Evolutionary conservation across 2,113 vertebrate genomes (phyloP), one percentile per base, ranked within the genome.

Genomic region (Oreochromis spilurus): DNA sequence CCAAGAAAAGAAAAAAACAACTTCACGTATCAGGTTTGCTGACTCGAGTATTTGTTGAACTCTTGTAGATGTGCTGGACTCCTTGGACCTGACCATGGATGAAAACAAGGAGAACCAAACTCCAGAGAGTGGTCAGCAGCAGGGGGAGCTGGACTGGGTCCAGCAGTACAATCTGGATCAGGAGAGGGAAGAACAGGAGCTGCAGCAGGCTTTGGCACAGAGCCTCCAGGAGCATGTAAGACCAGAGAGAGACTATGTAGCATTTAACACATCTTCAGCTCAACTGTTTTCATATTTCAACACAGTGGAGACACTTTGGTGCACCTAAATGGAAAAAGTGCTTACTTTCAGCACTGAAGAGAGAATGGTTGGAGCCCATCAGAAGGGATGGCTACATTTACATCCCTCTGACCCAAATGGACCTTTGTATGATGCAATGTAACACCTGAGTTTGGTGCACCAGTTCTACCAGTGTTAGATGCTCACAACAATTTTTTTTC

Each of bases 31-130:
- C 11, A 21, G 7, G 9, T 40, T 36, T 36, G 67, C 12, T 54
- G 21, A 55, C 8, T 19, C 26, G 10, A 50, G 5, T 50, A 3
- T 55, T 26, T 82, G 43, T 16, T 52, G 19, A 13, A 84, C 2
- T 79, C 38, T 11, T 88, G 9, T 19, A 97, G 96, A 96, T 60
- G 92, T 93, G 12, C 87, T 96, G 81, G 94, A 95, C 43, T 96
- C 96, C 24, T 85, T 97, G 87, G 96, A 96, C 62, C 78, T 97
- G 90, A 97, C 97, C 53, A 98, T 98, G 97, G 99, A 99, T 94
- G 98, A 99, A 93, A 99, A 99, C 94, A 99, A 99, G 93, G 99
- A 99, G 95, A 99, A 99, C 94, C 98, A 99, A 96, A 99, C 99
- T 88, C 99, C 99, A 1, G 97, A 98, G 88, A 96, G 96, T 3